Evolutionary conservation across 2,888 invertebrate genomes (phyloP).

Genomic region (Aporophyla nigra): DNA sequence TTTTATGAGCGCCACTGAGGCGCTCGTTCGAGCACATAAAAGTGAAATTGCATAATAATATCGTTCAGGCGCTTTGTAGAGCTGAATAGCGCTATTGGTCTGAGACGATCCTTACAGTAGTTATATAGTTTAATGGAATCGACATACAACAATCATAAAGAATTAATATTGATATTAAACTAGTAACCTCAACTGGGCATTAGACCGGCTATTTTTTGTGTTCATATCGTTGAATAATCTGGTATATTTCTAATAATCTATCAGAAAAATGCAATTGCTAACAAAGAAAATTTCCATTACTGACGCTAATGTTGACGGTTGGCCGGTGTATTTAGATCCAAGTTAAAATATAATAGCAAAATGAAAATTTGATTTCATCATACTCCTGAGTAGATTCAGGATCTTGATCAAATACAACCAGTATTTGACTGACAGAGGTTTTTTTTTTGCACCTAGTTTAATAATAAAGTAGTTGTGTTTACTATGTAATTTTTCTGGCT

Average conservation of each 20-base stretch:
- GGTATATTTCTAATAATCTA: background rate
- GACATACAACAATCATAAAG: background rate
- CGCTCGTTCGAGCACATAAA: constrained; percentile 48
- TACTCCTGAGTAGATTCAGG: background rate
- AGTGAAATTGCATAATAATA: constrained; percentile 49
- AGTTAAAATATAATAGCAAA: background rate
- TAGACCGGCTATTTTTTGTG: background rate
- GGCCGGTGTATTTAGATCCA: background rate
- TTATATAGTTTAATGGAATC: constrained; percentile 8
- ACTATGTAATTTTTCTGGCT: no score
- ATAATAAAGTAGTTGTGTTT: background rate
- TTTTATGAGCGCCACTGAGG: constrained; percentile 52
- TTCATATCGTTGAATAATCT: background rate
- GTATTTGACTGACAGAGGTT: background rate
- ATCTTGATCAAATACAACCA: background rate
- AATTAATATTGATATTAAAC: background rate
- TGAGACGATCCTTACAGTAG: constrained; percentile 4
- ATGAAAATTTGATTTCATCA: background rate
- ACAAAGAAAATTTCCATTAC: background rate
- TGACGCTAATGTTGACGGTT: background rate
- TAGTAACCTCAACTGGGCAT: background rate
- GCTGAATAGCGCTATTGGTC: constrained; percentile 10
- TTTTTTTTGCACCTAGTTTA: background rate
- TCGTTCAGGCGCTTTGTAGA: constrained; percentile 45
- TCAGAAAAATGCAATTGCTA: background rate